Base-by-base conservation (phyloP, 2,113 vertebrate species). In the Ceuthmochares aereus region DNA sequence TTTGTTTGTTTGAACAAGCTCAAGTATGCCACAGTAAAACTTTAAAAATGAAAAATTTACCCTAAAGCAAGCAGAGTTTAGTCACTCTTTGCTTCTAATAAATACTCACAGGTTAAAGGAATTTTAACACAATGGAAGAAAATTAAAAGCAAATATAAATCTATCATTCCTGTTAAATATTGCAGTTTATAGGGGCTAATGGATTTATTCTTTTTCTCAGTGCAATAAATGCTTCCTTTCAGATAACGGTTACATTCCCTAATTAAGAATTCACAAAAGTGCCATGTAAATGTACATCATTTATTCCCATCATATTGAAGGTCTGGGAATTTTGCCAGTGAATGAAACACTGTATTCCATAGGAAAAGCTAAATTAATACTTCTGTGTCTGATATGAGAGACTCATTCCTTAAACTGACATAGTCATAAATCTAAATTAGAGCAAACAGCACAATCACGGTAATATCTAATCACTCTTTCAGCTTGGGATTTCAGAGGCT, bases 291-390 rank as follows among this genome's bases (percentile, higher is more conserved):
- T 27, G 45, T 96, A 87, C 72, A 87, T 98, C 96, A 98, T 97
- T 98, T 97, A 98, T 98, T 97, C 67, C 59, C n/a, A 72, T 97
- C 92, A 84, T 97, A 95, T 95, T 97, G 96, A 90, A 94, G 82
- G 68, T 90, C 96, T 98, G 96, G 97, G 98, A 95, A 97, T 98
- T 95, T 94, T 97, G 95, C 97, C 97, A 97, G 95, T 96, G 97
- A 97, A 94, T 97, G 95, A 97, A 97, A 96, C 84, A 96, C 94
- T 89, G 94, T 93, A 94, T 97, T 98, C 93, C 95, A 75, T 83
- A 79, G 60, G 74, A 96, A 96, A 88, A 95, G 89, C 0, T 8
- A 95, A 97, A 84, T 1, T 3, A 96, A 92, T 94, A 90, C 89
- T 97, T 98, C 94, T 92, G 62, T 86, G 22, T 90, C 95, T 95